Evolutionary conservation across 2,797 vertebrate species (phyloP), one percentile per base, ranked within the genome.

Genomic region (Catharus ustulatus): DNA sequence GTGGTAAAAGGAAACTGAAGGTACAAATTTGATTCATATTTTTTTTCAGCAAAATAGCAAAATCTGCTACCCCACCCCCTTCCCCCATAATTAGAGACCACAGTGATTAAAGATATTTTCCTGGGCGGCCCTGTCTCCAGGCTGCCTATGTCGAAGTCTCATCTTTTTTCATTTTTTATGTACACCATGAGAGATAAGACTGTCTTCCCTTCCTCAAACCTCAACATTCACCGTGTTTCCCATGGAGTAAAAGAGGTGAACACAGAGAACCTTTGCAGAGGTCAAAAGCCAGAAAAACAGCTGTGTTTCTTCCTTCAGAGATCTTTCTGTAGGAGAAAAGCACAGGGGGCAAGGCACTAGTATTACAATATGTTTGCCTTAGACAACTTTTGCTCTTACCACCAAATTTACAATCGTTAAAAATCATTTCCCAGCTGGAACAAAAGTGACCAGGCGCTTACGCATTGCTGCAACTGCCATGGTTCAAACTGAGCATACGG

Each of bases 281-380:
- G 58, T 12, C 72, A 67, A 87, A 93, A 87, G 30, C 30, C 38
- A 87, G 20, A 38, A 54, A 49, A 88, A 48, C 12, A 59, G 13
- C 17, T 46, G 13, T 13, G 9, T 15, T 58, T 74, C 42, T 62
- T 82, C 20, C 30, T 62, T 43, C 21, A 79, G n/a, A 62, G 24
- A 15, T n/a, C 1, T 0, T 66, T 61, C n/a, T 58, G 54, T 4
- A 55, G n/a, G 14, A 75, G 17, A 66, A 72, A 72, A 75, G 10
- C 20, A 75, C 1, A 1, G 34, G 13, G 7, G 10, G 7, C 15
- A 58, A 55, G 26, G 30, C 34, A 73, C 32, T 2, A 6, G 0
- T 32, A 26, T 48, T 49, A 15, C 9, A 45, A 29, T 6, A 34
- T 23, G 62, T 61, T 84, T 81, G 54, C 42, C 40, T 32, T 30